Evolutionary conservation across 2,113 vertebrate genomes (phyloP).

Genomic region (Macrotis lagotis): DNA sequence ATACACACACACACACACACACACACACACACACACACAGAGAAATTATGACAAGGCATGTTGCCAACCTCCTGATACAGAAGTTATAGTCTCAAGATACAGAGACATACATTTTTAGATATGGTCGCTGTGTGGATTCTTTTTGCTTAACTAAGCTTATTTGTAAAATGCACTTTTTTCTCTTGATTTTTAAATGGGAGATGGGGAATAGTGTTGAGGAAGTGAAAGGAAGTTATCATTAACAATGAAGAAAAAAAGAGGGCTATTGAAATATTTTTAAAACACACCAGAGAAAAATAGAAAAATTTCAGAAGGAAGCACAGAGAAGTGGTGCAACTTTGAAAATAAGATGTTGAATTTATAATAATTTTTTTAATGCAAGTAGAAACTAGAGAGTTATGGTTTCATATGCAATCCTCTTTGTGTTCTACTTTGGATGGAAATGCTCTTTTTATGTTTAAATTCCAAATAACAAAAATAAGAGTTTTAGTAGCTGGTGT

Average conservation of each 20-base stretch:
- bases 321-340: neutral
- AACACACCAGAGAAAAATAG: neutral
- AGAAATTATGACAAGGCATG: neutral
- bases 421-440: neutral
- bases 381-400: neutral
- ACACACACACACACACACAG: too few species aligned
- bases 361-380: neutral
- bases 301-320: neutral
- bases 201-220: neutral
- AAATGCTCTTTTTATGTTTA: neutral
- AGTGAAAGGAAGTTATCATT: neutral
- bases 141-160: neutral
- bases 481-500: neutral
- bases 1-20: too few species aligned
- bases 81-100: neutral
- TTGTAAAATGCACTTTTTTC: neutral
- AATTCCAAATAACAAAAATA: neutral
- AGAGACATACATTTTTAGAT: neutral
- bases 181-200: neutral
- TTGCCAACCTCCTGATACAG: neutral
- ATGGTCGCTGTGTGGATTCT: neutral
- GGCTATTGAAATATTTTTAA: neutral
- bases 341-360: neutral
- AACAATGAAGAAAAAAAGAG: neutral
- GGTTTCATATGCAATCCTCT: neutral